These are phyloP conservation scores for Ochotona princeps DNA, from an alignment of 2,113 vertebrate genomes.

Conservation along the genomic window DNA sequence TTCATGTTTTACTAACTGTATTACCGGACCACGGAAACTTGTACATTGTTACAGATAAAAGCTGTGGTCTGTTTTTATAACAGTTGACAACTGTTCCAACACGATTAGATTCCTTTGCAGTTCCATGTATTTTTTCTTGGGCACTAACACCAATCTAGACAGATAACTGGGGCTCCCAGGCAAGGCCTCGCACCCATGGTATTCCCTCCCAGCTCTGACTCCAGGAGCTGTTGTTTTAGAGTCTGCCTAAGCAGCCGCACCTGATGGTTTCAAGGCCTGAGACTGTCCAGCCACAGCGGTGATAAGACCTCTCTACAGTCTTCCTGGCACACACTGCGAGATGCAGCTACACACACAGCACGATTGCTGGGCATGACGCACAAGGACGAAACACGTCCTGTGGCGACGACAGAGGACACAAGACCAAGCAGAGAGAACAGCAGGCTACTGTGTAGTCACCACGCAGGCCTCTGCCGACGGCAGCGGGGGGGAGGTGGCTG, in stretches of 20 bases:
- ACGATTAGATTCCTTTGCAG: background rate
- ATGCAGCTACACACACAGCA: background rate
- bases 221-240: background rate
- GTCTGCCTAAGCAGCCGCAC: background rate
- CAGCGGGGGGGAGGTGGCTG: too few species aligned
- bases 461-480: background rate
- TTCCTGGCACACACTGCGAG: background rate
- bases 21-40: background rate
- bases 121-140: background rate
- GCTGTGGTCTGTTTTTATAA: background rate
- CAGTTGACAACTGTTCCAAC: background rate
- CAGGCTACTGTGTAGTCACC: background rate
- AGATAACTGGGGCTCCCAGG: too few species aligned
- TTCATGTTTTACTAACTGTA: background rate
- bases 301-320: too few species aligned
- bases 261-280: background rate
- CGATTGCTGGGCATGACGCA: background rate
- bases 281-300: background rate
- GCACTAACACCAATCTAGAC: background rate
- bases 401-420: too few species aligned
- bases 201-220: background rate
- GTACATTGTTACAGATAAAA: background rate
- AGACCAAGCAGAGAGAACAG: background rate
- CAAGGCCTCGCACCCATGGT: background rate
- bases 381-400: background rate